These are phyloP conservation scores for Grammomys dolichurus DNA, from an alignment of 2,113 vertebrate species.

Conservation along the genomic window DNA sequence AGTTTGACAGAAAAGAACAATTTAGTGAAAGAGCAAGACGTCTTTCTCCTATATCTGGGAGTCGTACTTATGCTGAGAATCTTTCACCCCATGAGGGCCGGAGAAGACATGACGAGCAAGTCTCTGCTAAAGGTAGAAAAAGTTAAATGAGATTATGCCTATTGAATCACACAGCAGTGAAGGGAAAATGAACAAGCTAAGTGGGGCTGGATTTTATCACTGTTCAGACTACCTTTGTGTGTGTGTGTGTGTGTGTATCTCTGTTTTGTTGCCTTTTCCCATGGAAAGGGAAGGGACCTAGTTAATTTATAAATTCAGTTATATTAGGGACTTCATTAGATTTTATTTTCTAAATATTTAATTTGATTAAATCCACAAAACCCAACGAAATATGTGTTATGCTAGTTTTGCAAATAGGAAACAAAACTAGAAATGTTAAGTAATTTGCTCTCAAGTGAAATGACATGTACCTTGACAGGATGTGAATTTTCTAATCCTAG, in stretches of 20 bases:
- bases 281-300: slow-evolving; percentile 66
- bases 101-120: slow-evolving; percentile 89
- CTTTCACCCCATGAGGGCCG: slow-evolving; percentile 87
- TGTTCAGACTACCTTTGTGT: slow-evolving; percentile 65
- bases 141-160: slow-evolving; percentile 83
- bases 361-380: slow-evolving; percentile 63
- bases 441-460: slow-evolving; percentile 73
- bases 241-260: background rate
- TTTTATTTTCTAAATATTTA: slow-evolving; percentile 44
- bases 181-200: slow-evolving; percentile 83
- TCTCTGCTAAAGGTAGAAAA: slow-evolving; percentile 87
- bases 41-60: slow-evolving; percentile 89
- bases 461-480: slow-evolving; percentile 47
- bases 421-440: slow-evolving; percentile 65
- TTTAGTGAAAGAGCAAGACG: slow-evolving; percentile 88
- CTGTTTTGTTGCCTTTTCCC: slow-evolving; percentile 38
- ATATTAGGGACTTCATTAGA: slow-evolving; percentile 63
- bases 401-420: slow-evolving; percentile 61
- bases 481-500: slow-evolving; percentile 59
- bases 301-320: slow-evolving; percentile 22
- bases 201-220: slow-evolving; percentile 79
- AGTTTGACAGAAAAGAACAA: slow-evolving; percentile 89
- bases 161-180: slow-evolving; percentile 83
- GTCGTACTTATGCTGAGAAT: slow-evolving; percentile 87
- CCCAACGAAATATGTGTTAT: slow-evolving; percentile 47